phyloP scores from a whole-genome alignment of 1,140 invertebrate species.

The Leptopilina clavipes region DNA sequence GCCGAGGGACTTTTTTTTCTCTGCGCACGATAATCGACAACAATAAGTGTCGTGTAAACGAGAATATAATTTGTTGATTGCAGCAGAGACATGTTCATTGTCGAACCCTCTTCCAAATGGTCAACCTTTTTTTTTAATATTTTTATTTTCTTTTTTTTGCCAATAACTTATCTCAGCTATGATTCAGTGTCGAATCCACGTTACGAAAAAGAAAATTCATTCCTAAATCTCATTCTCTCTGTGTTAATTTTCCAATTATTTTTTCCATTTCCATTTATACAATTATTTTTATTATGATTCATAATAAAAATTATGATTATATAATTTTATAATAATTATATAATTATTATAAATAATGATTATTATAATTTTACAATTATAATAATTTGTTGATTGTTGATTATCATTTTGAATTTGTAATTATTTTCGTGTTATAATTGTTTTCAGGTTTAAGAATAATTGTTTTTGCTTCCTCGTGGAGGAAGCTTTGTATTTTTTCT shows the following conservation, averaged over 20 bases:
- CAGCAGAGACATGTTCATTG: not conserved
- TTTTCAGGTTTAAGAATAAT: too few species aligned
- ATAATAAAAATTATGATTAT: too few species aligned
- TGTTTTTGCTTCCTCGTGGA: too few species aligned
- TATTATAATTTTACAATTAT: too few species aligned
- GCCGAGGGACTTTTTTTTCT: not conserved
- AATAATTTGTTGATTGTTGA: too few species aligned
- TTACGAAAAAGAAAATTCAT: not conserved
- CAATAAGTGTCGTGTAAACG: not conserved
- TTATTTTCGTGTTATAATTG: too few species aligned
- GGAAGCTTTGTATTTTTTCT: too few species aligned
- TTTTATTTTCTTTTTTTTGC: not conserved
- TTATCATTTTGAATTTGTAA: too few species aligned
- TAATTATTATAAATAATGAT: too few species aligned
- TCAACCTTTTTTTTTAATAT: not conserved
- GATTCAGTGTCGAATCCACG: constrained; percentile 16
- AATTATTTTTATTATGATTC: too few species aligned
- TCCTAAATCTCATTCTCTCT: not conserved
- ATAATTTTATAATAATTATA: too few species aligned
- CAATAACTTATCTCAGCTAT: constrained; percentile 1
- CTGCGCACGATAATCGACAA: not conserved
- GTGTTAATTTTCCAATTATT: not conserved
- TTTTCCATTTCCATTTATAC: not conserved
- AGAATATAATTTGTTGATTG: constrained; percentile 4
- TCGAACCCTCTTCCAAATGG: not conserved